Evolutionary conservation across 2,797 vertebrate genomes (phyloP), one percentile per base, ranked within the genome.

Genomic region (Yasuhikotakia modesta): DNA sequence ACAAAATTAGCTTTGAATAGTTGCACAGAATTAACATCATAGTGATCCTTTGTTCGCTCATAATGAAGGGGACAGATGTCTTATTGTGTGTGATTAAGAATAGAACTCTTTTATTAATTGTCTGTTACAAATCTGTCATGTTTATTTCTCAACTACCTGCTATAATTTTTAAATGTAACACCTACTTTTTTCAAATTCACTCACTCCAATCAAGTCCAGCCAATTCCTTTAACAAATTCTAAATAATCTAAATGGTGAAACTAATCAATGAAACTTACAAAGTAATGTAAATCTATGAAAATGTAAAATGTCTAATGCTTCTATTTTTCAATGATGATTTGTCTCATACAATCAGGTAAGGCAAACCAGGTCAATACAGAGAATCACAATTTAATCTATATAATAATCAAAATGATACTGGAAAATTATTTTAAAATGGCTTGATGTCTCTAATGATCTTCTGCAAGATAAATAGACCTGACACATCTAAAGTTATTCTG

Each of bases 341-440:
- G 8, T 35, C 5, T 35, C 8, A 35, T 35, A 35, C 5, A 7
- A 1, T 5, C 35, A 35, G 35, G 35, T 35, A 35, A 1, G 35
- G 2, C 35, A 17, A 66, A 24, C 16, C 19, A 17, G 35, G 65
- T 39, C 35, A 39, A 74, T 68, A 22, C 43, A 76, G 21, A 13
- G 21, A 32, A 32, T 58, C 22, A 32, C 48, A 48, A n/a, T 67
- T 39, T 7, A 39, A 39, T 39, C 35, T 39, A 39, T 8, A 39
- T 39, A 39, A 7, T 39, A 8, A 39, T 6, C 35, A 39, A 1
- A 39, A 6, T 39, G 35, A 39, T 39, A 39, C 10, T 39, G 4
- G 52, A 68, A 65, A 45, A 17, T 58, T 66, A 68, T 46, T 58
- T 58, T 32, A 32, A 74, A 76, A 76, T 32, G 7, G 68, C 13